Base-by-base conservation (phyloP, 2,888 invertebrate genomes). In the Trachelus iudaicus region DNA sequence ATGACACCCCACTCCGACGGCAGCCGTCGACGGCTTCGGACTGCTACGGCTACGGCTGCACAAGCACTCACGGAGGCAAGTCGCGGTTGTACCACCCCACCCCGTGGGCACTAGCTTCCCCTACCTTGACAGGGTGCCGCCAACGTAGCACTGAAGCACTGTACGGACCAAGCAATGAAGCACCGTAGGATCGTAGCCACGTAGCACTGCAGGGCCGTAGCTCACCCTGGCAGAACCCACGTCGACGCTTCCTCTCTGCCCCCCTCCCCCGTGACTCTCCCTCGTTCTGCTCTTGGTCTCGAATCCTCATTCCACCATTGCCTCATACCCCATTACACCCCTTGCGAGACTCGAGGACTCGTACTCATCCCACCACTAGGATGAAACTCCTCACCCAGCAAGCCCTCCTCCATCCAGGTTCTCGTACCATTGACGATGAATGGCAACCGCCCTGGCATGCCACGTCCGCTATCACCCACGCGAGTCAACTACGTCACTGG, bases 391-490 rank as follows among this genome's bases (percentile, higher is more conserved):
- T 56, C 56, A 56, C 56, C 56, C 23, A 56, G 56, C 56, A 56
- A 56, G 56, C 23, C 56, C 56, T 56, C 23, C 56, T 56, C 56
- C 9, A 56, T 56, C 56, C 56, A 56, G 56, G 56, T 56, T 56
- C 56, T 23, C 56, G 56, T 56, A 23, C 56, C 56, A 56, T 23
- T 56, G 56, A 56, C 56, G 56, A 56, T 9, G 56, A 56, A 56
- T 23, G 56, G 56, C 56, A 81, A 81, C 80, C 82, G 81, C 79
- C 78, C 80, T 75, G 77, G 69, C 77, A 79, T 79, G 79, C 81
- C 82, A 80, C 80, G 77, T 82, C 80, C 79, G 79, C 82, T 82
- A 82, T 82, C 82, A 82, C 77, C 82, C 82, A 80, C 77, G 79
- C 80, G 80, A 82, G 79, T 80, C 82, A 82, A 82, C 79, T 80